Evolutionary conservation across 2,888 invertebrate species (phyloP).

Genomic region (Itoplectis maculator): DNA sequence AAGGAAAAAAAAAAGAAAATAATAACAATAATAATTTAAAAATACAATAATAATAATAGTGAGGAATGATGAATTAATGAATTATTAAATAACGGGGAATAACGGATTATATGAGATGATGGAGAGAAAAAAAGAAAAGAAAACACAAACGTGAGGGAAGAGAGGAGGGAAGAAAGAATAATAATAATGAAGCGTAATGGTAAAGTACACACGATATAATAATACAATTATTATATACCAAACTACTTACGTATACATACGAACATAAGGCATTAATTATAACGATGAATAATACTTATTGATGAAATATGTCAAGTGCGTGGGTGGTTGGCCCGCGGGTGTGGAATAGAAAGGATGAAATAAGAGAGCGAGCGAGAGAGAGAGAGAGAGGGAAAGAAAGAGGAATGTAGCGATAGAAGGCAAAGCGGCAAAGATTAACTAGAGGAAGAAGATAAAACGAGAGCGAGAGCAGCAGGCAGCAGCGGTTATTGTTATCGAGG

Average conservation of each 20-base stretch:
- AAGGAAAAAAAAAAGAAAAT: constrained; percentile 57
- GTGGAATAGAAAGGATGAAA: constrained; percentile 50
- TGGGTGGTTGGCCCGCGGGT: constrained; percentile 56
- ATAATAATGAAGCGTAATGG: constrained; percentile 37
- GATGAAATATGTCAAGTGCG: constrained; percentile 53
- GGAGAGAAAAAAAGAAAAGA: constrained; percentile 22
- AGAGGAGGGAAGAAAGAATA: constrained; percentile 21
- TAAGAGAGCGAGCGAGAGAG: constrained; percentile 38
- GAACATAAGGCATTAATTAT: constrained; percentile 65
- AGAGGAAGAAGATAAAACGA: constrained; percentile 62
- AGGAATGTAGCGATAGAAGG: constrained; percentile 19
- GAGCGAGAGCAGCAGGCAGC: constrained; percentile 62
- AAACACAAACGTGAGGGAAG: constrained; percentile 24
- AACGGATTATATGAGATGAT: too few species aligned
- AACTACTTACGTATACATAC: constrained; percentile 68
- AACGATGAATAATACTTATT: constrained; percentile 65
- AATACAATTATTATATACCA: constrained; percentile 71
- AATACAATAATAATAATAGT: constrained; percentile 64
- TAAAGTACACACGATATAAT: constrained; percentile 63
- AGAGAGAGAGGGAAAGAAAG: constrained; percentile 35
- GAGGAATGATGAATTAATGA: constrained; percentile 51
- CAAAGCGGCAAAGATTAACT: constrained; percentile 37
- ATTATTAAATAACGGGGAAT: constrained; percentile 17
- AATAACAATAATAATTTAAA: constrained; percentile 64
- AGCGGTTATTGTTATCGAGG: constrained; percentile 80